Evolutionary conservation across 2,888 invertebrate genomes (phyloP), one percentile per base, ranked within the genome.

Genomic region (Plutella xylostella): DNA sequence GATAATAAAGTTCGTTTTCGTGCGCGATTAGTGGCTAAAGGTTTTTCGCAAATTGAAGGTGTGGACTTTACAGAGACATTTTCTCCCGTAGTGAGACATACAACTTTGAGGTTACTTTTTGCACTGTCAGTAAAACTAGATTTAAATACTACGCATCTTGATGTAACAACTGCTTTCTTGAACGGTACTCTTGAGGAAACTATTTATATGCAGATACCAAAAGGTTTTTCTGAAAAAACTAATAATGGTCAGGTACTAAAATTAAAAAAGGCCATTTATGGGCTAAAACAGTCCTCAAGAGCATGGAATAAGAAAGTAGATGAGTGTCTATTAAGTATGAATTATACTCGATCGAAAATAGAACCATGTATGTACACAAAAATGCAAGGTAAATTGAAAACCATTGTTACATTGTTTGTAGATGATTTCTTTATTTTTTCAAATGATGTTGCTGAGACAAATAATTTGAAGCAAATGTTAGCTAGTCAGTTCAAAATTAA

Each of bases 141-240:
- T 1, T 18, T 48, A 4, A 35, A 48, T 28, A 42, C 30, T 12
- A 34, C 34, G 4, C 46, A 48, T 12, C 17, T 50, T 12, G 45
- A 52, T 47, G 52, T 52, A 7, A 50, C 37, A 35, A 52, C 50
- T 14, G 50, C 50, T 14, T 50, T 52, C 31, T 25, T 52, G 9
- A 47, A 50, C 37, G 38, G 48, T 12, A 15, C 34, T 20, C 45
- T 48, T 34, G 21, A 39, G 14, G 48, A 51, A 35, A 43, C 18
- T 35, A 35, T 49, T 34, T 49, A 49, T 42, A 49, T 49, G 47
- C 9, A 39, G 22, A 28, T 22, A 22, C 49, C 47, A 38, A 14
- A 35, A 25, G 31, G 45, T 46, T 46, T 39, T 22, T 22, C 20
- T 45, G 21, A 31, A 17, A 33, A 34, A 18, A 31, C 4, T 12